phyloP scores from a whole-genome alignment of 2,888 invertebrate genomes.

The Stratiomys singularior region DNA sequence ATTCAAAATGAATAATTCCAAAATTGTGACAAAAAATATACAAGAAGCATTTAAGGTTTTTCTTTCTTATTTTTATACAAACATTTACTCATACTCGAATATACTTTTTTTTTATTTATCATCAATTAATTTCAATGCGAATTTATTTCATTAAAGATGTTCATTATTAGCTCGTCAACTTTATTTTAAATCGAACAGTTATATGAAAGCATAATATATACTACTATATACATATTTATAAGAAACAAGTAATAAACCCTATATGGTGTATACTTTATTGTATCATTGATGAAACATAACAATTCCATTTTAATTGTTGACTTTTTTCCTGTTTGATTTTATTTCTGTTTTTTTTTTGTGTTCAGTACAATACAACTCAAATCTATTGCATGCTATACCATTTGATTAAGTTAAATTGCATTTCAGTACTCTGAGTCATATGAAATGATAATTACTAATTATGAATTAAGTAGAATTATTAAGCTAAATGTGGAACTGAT shows the following conservation, averaged over 20 bases:
- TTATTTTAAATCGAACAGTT: not conserved
- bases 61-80: conserved; percentile 22
- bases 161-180: not conserved
- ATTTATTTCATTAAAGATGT: not conserved
- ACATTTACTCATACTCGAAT: not conserved
- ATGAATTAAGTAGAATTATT: too few species aligned
- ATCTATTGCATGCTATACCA: too few species aligned
- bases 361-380: not conserved
- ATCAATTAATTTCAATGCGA: not conserved
- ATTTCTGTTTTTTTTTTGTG: not conserved
- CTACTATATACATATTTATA: not conserved
- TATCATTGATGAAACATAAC: not conserved
- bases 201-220: not conserved
- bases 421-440: not conserved
- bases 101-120: not conserved
- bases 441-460: not conserved
- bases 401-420: not conserved
- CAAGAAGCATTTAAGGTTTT: not conserved
- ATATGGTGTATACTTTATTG: not conserved
- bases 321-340: not conserved
- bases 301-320: not conserved
- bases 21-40: conserved; percentile 23
- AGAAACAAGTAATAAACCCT: not conserved
- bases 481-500: too few species aligned
- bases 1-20: conserved; percentile 6